These are phyloP conservation scores for Andinoacara biseriatus DNA, from an alignment of 2,113 vertebrate genomes.

Conservation along the genomic window DNA sequence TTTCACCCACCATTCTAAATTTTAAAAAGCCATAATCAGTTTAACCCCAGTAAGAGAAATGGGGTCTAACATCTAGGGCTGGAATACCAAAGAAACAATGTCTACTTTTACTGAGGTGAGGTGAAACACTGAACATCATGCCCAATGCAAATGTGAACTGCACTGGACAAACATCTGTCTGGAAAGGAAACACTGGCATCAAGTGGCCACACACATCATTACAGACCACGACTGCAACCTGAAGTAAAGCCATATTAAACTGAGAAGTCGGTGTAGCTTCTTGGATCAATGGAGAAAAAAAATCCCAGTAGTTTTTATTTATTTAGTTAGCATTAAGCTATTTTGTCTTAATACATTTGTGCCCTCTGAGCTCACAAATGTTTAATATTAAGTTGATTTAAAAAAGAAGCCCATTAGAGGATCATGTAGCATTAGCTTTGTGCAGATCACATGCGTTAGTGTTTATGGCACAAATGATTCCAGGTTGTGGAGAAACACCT, in stretches of 20 bases:
- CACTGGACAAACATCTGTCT: not conserved
- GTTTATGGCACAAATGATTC: not conserved
- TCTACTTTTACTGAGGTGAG: not conserved
- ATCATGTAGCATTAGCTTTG: not conserved
- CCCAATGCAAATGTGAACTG: not conserved
- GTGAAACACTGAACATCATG: not conserved
- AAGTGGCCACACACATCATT: slow-evolving; percentile 51
- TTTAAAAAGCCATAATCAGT: not conserved
- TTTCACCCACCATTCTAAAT: not conserved
- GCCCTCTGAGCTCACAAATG: not conserved
- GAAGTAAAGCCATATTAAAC: not conserved
- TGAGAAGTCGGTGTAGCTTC: not conserved
- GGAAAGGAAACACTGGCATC: slow-evolving; percentile 77
- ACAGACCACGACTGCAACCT: not conserved
- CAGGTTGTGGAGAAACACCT: not conserved
- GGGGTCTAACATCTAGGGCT: not conserved
- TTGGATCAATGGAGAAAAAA: not conserved
- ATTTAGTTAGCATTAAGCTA: not conserved
- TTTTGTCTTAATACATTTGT: not conserved
- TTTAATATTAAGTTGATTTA: not conserved
- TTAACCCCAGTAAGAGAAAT: not conserved
- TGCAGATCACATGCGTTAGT: not conserved
- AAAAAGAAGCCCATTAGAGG: not conserved
- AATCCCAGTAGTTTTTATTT: not conserved
- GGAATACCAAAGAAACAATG: not conserved